Evolutionary conservation across 2,797 vertebrate genomes (phyloP), one percentile per base, ranked within the genome.

Genomic region (Ptychadena robeensis): DNA sequence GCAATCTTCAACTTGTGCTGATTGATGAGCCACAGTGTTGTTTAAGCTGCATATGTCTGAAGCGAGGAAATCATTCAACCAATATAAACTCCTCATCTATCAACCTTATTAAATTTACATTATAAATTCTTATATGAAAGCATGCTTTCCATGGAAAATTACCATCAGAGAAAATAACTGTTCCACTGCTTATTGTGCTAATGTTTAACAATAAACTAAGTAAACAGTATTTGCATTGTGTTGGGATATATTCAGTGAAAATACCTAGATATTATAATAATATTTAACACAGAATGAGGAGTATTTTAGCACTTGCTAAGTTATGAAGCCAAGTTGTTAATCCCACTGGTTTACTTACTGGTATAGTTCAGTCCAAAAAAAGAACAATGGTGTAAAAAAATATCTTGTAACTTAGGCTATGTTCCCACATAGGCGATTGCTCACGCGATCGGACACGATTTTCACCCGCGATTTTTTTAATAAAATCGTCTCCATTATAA

Each of bases 71-170:
- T 53, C 44, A 53, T 53, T n/a, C 44, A 53, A 53, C 44, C 44
- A 53, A 53, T 53, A 53, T 53, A 53, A 53, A 53, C 18, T 53
- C 6, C 18, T 53, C 44, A 53, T 53, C 44, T 66, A 66, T 66
- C 15, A 34, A 66, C 30, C 30, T 66, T 66, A 66, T 66, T 66
- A 66, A 66, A 31, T 66, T 32, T 18, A 66, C 27, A 40, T 38
- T 27, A 69, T 4, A 27, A 34, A 10, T 53, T 22, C 6, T 53
- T 53, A 53, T 53, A 53, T 6, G 44, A 53, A 53, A 53, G 44
- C 44, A 53, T 53, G 44, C 18, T 1, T 22, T 22, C 44, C 44
- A 53, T 53, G 18, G 44, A 53, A 22, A 53, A 53, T 53, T 53
- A 6, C 10, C 18, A 53, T 53, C 22, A 53, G 18, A 53, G 44